These are phyloP conservation scores for Polypedilum vanderplanki DNA, from an alignment of 1,140 invertebrate genomes.

Conservation along the genomic window DNA sequence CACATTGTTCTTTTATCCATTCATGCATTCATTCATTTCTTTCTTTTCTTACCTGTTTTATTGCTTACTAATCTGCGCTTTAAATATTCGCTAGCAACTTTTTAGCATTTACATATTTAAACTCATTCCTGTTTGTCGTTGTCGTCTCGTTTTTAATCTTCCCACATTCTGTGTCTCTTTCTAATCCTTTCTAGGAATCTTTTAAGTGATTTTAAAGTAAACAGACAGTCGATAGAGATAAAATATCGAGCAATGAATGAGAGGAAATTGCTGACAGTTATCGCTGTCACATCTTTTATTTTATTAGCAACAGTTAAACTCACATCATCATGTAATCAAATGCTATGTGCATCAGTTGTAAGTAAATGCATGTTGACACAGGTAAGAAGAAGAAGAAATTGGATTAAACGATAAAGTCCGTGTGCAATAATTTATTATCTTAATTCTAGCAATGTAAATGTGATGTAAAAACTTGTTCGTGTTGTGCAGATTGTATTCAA, in stretches of 20 bases:
- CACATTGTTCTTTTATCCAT: too few species aligned
- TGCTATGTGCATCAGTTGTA: conserved; percentile 59
- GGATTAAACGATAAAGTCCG: too few species aligned
- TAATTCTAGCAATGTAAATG: conserved; percentile 77
- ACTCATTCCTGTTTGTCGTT: too few species aligned
- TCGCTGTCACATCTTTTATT: background rate
- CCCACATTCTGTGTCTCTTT: background rate
- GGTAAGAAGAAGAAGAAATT: too few species aligned
- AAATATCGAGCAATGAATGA: background rate
- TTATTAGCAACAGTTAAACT: background rate
- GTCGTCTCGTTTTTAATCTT: background rate
- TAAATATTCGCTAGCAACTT: too few species aligned
- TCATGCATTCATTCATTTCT: too few species aligned
- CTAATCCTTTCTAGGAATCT: background rate
- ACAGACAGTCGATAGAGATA: too few species aligned
- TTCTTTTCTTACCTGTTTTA: too few species aligned
- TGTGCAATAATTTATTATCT: too few species aligned
- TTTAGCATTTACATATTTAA: too few species aligned
- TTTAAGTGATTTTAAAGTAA: background rate
- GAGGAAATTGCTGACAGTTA: background rate
- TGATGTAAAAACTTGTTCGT: conserved; percentile 82
- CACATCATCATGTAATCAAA: background rate
- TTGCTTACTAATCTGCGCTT: too few species aligned
- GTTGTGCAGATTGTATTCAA: conserved; percentile 85
- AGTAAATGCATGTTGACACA: conserved; percentile 91